A percentile compares a stretch with the other conserved stretches of the same genome.
phyloP scores from a whole-genome alignment of 1,140 invertebrate species.

The Euura lappo region DNA sequence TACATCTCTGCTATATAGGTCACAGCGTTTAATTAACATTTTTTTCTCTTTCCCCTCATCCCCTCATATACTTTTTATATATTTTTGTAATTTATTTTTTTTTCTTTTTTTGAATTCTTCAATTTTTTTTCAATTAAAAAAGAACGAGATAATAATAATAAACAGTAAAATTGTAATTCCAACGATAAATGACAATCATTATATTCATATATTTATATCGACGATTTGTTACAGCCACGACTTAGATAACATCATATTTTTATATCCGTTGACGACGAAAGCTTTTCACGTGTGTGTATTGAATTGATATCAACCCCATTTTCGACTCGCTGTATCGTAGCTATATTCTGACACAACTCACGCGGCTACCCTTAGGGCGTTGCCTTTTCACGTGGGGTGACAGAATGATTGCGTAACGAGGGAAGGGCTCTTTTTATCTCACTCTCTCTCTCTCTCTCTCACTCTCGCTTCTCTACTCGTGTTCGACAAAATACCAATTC shows the following conservation, averaged over 20 bases:
- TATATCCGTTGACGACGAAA: not conserved
- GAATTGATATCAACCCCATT: not conserved
- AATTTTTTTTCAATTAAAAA: too few species aligned
- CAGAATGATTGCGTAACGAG: not conserved
- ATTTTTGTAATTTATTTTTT: too few species aligned
- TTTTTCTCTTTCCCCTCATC: not conserved
- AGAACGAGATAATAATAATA: too few species aligned
- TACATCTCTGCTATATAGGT: not conserved
- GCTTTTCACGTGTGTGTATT: not conserved
- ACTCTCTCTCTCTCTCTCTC: too few species aligned
- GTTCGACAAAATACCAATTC: not conserved
- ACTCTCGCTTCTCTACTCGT: not conserved
- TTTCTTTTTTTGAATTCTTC: too few species aligned
- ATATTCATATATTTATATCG: not conserved
- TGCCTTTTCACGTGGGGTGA: not conserved
- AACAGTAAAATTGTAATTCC: not conserved
- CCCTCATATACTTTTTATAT: too few species aligned
- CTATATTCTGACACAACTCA: not conserved
- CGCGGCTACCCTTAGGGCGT: not conserved
- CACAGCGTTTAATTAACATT: not conserved
- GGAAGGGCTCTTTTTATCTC: too few species aligned
- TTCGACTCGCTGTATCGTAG: not conserved
- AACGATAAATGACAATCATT: not conserved
- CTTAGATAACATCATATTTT: not conserved
- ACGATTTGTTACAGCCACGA: not conserved